Conservation (phyloP, 2,888 invertebrate species). For the Vesta saturnalis region DNA sequence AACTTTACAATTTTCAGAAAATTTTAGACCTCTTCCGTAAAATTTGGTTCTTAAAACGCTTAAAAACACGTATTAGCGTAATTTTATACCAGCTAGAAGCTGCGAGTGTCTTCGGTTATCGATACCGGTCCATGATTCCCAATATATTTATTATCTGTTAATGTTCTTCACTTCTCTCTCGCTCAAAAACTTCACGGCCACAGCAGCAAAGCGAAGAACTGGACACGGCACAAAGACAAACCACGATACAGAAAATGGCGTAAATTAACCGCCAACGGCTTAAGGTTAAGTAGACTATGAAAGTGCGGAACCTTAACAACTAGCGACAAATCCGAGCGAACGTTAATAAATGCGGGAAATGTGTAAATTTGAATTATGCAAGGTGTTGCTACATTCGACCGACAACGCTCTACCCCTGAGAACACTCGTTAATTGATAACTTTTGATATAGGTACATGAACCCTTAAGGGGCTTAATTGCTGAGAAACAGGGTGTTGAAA, state of each 20-base stretch:
- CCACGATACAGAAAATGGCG: background rate
- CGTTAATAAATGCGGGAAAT: background rate
- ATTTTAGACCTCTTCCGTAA: background rate
- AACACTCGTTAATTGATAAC: no score
- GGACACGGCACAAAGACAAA: background rate
- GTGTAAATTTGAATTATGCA: background rate
- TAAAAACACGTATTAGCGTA: background rate
- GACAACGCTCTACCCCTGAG: no score
- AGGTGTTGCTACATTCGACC: no score
- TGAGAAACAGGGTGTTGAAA: no score
- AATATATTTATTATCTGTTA: background rate
- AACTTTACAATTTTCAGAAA: background rate
- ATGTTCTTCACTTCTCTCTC: background rate
- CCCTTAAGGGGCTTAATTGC: no score
- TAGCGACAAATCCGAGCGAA: background rate
- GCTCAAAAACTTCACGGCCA: background rate
- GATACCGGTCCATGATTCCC: background rate
- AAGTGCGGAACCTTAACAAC: background rate
- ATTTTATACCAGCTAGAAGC: no score
- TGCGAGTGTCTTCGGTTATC: no score
- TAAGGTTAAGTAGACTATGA: background rate
- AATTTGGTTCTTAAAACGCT: background rate
- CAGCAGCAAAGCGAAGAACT: background rate
- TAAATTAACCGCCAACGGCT: background rate
- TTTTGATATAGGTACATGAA: no score